Evolutionary conservation across 2,113 vertebrate genomes (phyloP).

Genomic region (Pseudorasbora parva): DNA sequence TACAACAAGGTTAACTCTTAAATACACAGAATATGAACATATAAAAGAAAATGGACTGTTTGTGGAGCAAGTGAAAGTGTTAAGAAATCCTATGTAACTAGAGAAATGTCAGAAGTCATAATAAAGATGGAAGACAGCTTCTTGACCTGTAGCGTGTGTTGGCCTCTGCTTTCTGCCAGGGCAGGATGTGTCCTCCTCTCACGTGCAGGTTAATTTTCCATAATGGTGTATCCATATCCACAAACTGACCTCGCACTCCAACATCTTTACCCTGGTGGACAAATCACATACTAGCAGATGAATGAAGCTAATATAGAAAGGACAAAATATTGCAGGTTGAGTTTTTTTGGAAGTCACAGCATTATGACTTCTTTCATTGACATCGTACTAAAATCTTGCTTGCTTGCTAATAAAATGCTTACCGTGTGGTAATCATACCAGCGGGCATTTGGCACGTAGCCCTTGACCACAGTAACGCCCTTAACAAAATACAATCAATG

Average conservation of each 20-base stretch:
- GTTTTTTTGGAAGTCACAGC: too few relatives aligned
- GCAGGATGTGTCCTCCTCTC: constrained; percentile 77
- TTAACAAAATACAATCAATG: constrained; percentile 57
- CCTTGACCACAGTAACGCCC: constrained; percentile 55
- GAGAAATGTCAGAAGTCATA: too few relatives aligned
- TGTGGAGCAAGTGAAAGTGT: background rate
- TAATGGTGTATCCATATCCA: constrained; percentile 63
- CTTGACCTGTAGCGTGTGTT: constrained; percentile 72
- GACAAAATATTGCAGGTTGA: background rate
- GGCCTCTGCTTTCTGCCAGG: constrained; percentile 76
- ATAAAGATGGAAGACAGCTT: background rate
- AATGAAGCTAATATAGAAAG: background rate
- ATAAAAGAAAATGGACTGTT: background rate
- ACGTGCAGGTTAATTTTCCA: constrained; percentile 80
- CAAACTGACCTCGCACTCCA: background rate
- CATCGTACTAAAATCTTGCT: background rate
- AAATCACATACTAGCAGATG: background rate
- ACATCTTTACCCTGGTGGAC: constrained; percentile 59
- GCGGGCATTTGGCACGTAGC: constrained; percentile 74
- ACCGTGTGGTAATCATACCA: constrained; percentile 84
- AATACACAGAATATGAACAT: too few relatives aligned
- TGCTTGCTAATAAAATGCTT: constrained; percentile 55
- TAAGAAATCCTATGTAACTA: background rate
- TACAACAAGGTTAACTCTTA: too few relatives aligned
- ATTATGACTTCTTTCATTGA: background rate